phyloP scores from a whole-genome alignment of 2,797 vertebrate species.

The Cuculus canorus region DNA sequence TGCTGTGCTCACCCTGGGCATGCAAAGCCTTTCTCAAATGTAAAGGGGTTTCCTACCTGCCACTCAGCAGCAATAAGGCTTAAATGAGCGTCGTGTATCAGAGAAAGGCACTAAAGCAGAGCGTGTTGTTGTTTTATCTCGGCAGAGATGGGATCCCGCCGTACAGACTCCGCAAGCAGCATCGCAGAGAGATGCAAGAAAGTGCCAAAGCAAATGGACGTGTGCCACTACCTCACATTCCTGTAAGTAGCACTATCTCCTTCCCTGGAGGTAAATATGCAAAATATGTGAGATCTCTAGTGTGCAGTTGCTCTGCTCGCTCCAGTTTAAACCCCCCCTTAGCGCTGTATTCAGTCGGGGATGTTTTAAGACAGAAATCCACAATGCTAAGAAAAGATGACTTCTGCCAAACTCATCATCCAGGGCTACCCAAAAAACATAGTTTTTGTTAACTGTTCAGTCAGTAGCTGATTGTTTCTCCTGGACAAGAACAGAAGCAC shows the following conservation, averaged over 20 bases:
- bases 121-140: slow-evolving; percentile 2
- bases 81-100: fast-evolving
- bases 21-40: not conserved
- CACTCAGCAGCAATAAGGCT: fast-evolving
- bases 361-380: not conserved
- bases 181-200: slow-evolving; percentile 97
- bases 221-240: slow-evolving; percentile 98
- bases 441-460: not conserved
- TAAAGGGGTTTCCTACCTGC: not conserved
- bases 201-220: slow-evolving; percentile 97
- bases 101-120: slow-evolving; percentile 2
- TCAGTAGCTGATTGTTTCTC: not conserved
- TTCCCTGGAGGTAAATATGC: slow-evolving; percentile 30
- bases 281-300: not conserved
- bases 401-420: not conserved
- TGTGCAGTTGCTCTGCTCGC: not conserved
- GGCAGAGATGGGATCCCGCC: slow-evolving; percentile 94
- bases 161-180: slow-evolving; percentile 91
- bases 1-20: fast-evolving
- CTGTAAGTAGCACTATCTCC: slow-evolving; percentile 83
- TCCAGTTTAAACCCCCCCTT: not conserved
- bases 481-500: not conserved
- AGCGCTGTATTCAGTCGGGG: not conserved
- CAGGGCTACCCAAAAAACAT: not conserved
- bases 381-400: not conserved